Evolutionary conservation across 2,797 vertebrate species (phyloP), one percentile per base, ranked within the genome.

Genomic region (Muraenolepis orangiensis): DNA sequence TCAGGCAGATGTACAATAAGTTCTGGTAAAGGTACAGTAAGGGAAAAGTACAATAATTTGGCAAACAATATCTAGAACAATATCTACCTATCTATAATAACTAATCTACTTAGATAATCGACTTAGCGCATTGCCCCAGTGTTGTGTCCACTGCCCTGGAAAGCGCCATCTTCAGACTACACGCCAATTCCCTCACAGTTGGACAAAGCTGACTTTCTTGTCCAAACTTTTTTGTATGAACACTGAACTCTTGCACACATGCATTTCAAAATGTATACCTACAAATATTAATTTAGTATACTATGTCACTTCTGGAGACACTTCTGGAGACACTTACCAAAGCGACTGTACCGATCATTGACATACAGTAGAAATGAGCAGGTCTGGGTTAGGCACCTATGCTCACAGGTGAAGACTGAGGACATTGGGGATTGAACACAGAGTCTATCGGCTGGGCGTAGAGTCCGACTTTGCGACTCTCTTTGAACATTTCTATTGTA

Each of bases 91-190:
- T n/a, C n/a, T n/a, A n/a, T n/a, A n/a, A n/a, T n/a, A n/a, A n/a
- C n/a, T n/a, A n/a, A n/a, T n/a, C n/a, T n/a, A n/a, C n/a, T n/a
- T n/a, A n/a, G n/a, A n/a, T n/a, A n/a, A n/a, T n/a, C n/a, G n/a
- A n/a, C n/a, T n/a, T n/a, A n/a, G n/a, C n/a, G n/a, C n/a, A n/a
- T n/a, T 31, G 18, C 20, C 34, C 6, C 51, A 23, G n/a, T 57
- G 51, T 57, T 57, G 51, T 57, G 51, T 23, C 51, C 20, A 20
- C 29, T 69, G 10, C 29, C 67, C 14, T 69, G 67, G 67, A 29
- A 69, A 69, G 31, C 68, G n/a, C 34, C 30, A n/a, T 69, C 30
- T 69, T 23, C 31, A 69, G 31, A 69, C 67, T 34, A n/a, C 67
- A 69, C 18, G 14, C 68, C 34, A 31, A 36, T 31, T 68, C 31